Evolutionary conservation across 2,113 vertebrate species (phyloP).

Genomic region (Ondatra zibethicus): DNA sequence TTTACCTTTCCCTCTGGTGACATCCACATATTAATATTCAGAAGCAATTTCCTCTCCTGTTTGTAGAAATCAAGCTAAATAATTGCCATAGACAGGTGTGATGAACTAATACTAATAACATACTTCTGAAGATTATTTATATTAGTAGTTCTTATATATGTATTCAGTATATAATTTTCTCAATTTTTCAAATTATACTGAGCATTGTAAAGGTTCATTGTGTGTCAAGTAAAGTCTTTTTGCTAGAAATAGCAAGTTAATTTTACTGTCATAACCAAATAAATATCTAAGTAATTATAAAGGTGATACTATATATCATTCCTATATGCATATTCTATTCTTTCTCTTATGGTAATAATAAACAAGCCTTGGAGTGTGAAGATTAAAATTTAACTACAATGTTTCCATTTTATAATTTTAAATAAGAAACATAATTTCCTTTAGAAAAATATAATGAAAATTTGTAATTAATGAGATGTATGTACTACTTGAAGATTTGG

Average conservation of each 20-base stretch:
- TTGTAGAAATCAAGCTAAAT: conserved; percentile 31
- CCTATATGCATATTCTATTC: background rate
- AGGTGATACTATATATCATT: background rate
- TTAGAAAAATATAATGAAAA: background rate
- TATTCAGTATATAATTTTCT: conserved; percentile 17
- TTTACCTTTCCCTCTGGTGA: conserved; percentile 18
- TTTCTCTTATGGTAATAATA: background rate
- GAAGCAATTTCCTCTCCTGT: background rate
- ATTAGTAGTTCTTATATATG: background rate
- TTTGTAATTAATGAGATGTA: background rate
- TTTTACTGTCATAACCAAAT: background rate
- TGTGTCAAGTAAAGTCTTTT: background rate
- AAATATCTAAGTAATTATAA: background rate
- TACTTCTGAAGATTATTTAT: background rate
- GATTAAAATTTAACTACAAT: background rate
- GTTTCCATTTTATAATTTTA: background rate
- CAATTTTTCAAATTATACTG: conserved; percentile 24
- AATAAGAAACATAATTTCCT: background rate
- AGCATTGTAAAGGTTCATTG: background rate
- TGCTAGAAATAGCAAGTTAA: background rate
- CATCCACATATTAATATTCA: conserved; percentile 41
- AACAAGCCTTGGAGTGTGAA: background rate
- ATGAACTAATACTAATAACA: background rate
- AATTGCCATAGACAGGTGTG: background rate
- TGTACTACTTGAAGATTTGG: background rate